Percentiles rank a stretch among this genome's conserved stretches.
These are phyloP conservation scores for Hexactinellida sp. DNA, from an alignment of 37 sponge, comb jelly and placozoan genomes.

Conservation along the genomic window DNA sequence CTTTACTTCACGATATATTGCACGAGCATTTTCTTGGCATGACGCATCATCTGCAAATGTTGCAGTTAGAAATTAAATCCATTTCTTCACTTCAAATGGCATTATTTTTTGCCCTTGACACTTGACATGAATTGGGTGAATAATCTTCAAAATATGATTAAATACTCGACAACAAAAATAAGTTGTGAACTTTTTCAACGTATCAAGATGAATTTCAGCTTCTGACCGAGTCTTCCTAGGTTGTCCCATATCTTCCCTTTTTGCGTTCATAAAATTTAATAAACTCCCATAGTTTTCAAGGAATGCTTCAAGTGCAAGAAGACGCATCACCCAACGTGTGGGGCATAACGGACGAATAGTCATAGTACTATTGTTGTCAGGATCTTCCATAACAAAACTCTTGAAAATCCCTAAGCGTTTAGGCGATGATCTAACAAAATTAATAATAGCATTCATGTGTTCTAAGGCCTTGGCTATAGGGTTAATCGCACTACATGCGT, in stretches of 20 bases:
- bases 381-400: neutral
- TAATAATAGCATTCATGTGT: neutral
- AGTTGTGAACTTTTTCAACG: neutral
- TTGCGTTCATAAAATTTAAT: neutral
- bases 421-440: neutral
- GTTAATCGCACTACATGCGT: neutral
- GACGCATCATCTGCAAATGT: conserved; percentile 12
- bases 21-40: conserved; percentile 10
- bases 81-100: neutral
- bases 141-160: neutral
- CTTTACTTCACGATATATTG: neutral
- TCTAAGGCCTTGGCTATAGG: neutral
- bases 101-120: neutral
- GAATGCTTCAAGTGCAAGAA: neutral
- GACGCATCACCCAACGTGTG: neutral
- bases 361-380: neutral
- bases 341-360: neutral
- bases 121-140: neutral
- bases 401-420: neutral
- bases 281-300: neutral
- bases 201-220: neutral
- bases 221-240: neutral
- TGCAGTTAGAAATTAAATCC: neutral
- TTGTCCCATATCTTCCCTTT: neutral
- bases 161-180: neutral